A percentile compares a stretch with the other conserved stretches of the same genome.
phyloP scores from a whole-genome alignment of 2,113 vertebrate genomes.

The Amblyopsis rosae region DNA sequence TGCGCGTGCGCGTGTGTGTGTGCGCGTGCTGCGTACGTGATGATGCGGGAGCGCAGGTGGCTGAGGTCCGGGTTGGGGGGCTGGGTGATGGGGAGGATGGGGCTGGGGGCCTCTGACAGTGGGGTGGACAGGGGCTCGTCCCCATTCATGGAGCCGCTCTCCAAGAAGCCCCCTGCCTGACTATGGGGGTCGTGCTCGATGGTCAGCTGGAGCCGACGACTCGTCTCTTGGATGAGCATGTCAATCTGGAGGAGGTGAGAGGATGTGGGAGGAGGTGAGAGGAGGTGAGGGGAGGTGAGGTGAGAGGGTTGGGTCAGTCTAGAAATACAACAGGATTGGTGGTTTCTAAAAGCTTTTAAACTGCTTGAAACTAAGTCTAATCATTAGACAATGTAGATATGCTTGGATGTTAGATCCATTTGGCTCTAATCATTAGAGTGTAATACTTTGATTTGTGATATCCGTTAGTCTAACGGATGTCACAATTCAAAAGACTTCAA shows the following conservation, averaged over 20 bases:
- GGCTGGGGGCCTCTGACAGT: conserved; percentile 64
- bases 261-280: background rate
- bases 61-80: conserved; percentile 71
- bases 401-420: too few species aligned
- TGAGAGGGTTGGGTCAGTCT: accelerated
- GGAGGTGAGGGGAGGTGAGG: background rate
- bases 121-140: conserved; percentile 74
- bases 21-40: conserved; percentile 77
- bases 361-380: too few species aligned
- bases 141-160: conserved; percentile 42
- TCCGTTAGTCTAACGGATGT: background rate
- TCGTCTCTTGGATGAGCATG: conserved; percentile 94
- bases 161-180: conserved; percentile 48
- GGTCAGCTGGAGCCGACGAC: conserved; percentile 92
- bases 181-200: conserved; percentile 93
- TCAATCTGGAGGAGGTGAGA: conserved; percentile 80
- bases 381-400: too few species aligned
- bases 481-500: background rate
- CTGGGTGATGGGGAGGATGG: conserved; percentile 72
- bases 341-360: background rate
- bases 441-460: background rate
- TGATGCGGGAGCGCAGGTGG: conserved; percentile 72
- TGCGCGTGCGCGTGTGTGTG: background rate
- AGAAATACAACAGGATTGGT: conserved; percentile 1
- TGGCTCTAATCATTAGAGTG: background rate